Base-by-base conservation (phyloP, 2,113 vertebrate genomes). In the Chitala chitala region DNA sequence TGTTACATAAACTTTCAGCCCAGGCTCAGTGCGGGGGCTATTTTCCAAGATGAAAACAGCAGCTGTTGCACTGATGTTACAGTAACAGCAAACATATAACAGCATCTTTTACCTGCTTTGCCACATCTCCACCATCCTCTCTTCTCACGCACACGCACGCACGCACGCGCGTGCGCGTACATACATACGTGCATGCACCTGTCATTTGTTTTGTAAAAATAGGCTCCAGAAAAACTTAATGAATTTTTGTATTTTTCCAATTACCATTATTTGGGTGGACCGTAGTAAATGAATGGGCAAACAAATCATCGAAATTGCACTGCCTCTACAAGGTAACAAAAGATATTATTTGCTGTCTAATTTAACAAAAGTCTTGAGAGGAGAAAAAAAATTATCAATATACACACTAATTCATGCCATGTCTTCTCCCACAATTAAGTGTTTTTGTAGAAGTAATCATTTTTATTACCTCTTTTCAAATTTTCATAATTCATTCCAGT, bases 371-470 rank as follows among this genome's bases (percentile, higher is more conserved):
- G 63, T 77, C 69, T 73, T 48, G 54, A 54, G 58, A n/a, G n/a
- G n/a, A n/a, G n/a, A n/a, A 74, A 77, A 79, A 58, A 58, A 73
- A 36, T 77, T 76, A 80, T 83, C 78, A 77, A 74, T 73, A 80
- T 76, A 73, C 77, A 80, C 53, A 58, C 29, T 64, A 73, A 75
- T 68, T 75, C 65, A 58, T 50, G 74, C 71, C 58, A 22, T 72
- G 77, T 64, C 31, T 71, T 69, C 59, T 54, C 20, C 59, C 24
- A 56, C 66, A 36, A 51, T 53, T 31, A 71, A 66, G 58, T 44
- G 53, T 20, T 63, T 55, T 73, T 76, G 56, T 74, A 46, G 46
- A 55, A 22, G 50, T 44, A 54, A 72, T 56, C 24, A 44, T 46
- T 55, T 70, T 79, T 80, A 72, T 78, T 79, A 69, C 40, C 63